Evolutionary conservation across 2,113 vertebrate genomes (phyloP).

Genomic region (Neopipo cinnamomea): DNA sequence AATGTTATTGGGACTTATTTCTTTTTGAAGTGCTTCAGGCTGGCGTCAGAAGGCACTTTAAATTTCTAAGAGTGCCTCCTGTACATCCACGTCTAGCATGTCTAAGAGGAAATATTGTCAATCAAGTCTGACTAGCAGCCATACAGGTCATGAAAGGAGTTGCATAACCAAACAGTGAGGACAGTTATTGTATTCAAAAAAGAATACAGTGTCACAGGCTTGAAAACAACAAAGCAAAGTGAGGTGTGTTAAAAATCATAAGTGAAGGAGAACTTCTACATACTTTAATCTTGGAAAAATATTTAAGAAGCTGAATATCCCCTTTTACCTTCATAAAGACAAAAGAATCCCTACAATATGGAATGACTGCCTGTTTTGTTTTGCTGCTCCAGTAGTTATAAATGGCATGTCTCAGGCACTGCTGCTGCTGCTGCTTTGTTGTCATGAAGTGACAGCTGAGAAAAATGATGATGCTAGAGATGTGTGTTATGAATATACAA

Average conservation of each 20-base stretch:
- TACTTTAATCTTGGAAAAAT: not conserved
- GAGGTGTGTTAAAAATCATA: not conserved
- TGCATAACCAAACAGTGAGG: not conserved
- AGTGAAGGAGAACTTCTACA: not conserved
- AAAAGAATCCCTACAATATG: not conserved
- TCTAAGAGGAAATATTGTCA: not conserved
- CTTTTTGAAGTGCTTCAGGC: not conserved
- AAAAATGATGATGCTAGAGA: conserved; percentile 40
- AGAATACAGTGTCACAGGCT: not conserved
- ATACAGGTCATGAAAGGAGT: not conserved
- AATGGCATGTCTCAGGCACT: not conserved
- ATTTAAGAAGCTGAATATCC: not conserved
- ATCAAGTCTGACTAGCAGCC: not conserved
- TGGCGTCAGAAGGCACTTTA: not conserved
- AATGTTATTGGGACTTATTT: not conserved
- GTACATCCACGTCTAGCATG: not conserved
- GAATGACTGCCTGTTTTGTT: conserved; percentile 45
- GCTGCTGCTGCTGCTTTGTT: not conserved
- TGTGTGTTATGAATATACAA: conserved; percentile 56
- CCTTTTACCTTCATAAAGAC: not conserved
- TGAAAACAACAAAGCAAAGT: not conserved
- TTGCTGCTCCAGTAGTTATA: conserved; percentile 21
- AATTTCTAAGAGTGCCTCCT: not conserved
- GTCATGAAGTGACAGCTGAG: conserved; percentile 51
- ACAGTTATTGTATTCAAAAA: not conserved